Evolutionary conservation across 1,140 invertebrate genomes (phyloP).

Genomic region (Bombus impatiens): DNA sequence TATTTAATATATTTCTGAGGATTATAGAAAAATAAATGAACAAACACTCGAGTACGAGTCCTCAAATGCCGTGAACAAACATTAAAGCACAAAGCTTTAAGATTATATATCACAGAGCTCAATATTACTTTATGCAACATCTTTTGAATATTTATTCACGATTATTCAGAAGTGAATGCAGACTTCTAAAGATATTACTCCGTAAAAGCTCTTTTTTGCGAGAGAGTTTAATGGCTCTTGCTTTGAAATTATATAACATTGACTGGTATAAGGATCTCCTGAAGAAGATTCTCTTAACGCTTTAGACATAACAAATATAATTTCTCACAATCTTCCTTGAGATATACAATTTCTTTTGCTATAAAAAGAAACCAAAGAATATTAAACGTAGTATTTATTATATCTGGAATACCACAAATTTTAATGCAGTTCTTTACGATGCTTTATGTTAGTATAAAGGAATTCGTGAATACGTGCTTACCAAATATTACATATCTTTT

Average conservation of each 20-base stretch:
- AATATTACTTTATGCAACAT: neutral
- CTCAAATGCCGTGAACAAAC: neutral
- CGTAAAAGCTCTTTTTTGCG: neutral
- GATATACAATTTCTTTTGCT: neutral
- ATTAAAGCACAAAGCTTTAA: neutral
- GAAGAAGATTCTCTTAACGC: neutral
- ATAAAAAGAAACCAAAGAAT: neutral
- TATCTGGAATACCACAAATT: neutral
- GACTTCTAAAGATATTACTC: neutral
- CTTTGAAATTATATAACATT: slow-evolving; percentile 10
- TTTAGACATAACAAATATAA: neutral
- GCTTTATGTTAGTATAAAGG: too few species aligned
- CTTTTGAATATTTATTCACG: neutral
- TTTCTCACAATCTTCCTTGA: neutral
- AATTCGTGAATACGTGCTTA: too few species aligned
- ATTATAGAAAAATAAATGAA: too few species aligned
- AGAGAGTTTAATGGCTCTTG: neutral
- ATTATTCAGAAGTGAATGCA: neutral
- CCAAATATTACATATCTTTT: too few species aligned
- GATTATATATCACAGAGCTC: neutral
- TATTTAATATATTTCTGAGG: neutral
- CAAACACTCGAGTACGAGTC: neutral
- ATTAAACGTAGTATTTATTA: neutral
- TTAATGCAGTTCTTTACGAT: neutral
- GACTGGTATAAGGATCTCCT: neutral